These are phyloP conservation scores for Dicerorhinus sumatrensis DNA, from an alignment of 2,113 vertebrate species.

Conservation along the genomic window DNA sequence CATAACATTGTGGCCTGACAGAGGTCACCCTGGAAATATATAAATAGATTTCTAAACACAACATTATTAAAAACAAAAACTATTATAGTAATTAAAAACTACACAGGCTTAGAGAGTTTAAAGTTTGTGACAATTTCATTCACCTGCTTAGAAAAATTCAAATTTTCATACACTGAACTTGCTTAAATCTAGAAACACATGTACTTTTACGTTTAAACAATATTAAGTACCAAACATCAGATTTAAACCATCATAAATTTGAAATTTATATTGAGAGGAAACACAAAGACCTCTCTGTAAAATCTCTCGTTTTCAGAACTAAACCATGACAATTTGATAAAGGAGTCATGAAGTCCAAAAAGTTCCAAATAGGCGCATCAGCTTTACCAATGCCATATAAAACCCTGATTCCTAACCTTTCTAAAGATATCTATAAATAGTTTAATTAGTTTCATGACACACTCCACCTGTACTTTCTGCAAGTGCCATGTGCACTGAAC, in stretches of 20 bases:
- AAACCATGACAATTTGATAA: slow-evolving; percentile 17
- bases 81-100: neutral
- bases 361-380: neutral
- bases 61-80: slow-evolving; percentile 15
- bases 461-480: neutral
- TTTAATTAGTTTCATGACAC: neutral
- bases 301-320: neutral
- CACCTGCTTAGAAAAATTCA: neutral
- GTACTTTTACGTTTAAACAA: neutral
- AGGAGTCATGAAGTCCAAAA: neutral
- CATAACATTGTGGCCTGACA: neutral
- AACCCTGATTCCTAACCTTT: neutral
- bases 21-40: neutral
- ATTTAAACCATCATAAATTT: neutral
- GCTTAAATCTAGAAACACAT: slow-evolving; percentile 55
- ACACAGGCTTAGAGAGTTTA: neutral
- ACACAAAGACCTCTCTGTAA: neutral
- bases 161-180: neutral
- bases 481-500: neutral
- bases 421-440: neutral
- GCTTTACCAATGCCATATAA: neutral
- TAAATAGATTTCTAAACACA: neutral
- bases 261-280: slow-evolving; percentile 7
- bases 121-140: neutral
- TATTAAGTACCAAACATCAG: neutral